Percentiles rank a stretch among this genome's conserved stretches.
Conservation (phyloP, 2,797 vertebrate species). For the Triplophysa bombifrons region DNA sequence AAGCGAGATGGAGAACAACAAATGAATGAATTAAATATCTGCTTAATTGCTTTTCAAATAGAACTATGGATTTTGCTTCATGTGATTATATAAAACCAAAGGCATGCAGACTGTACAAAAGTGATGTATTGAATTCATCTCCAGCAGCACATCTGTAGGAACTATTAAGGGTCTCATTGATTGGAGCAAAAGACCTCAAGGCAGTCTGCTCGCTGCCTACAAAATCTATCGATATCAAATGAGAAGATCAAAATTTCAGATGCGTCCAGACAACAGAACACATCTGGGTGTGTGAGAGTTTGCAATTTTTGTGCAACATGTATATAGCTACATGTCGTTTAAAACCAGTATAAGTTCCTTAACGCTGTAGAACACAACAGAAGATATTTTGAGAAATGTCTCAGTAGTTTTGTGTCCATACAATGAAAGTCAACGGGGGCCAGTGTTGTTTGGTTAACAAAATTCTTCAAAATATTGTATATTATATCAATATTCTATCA, state of each 20-base stretch:
- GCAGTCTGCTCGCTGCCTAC: constrained; percentile 5
- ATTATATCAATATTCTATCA: too few relatives aligned
- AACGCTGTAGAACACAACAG: too few relatives aligned
- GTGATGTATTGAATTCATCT: constrained; percentile 28
- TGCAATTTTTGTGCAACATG: background rate
- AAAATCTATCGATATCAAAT: constrained; percentile 3
- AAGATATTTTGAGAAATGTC: too few relatives aligned
- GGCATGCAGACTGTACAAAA: constrained; percentile 37
- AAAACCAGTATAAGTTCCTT: too few relatives aligned
- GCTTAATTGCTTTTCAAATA: constrained; percentile 20
- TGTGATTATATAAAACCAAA: constrained; percentile 50
- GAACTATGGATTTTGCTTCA: constrained; percentile 49
- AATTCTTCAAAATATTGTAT: too few relatives aligned
- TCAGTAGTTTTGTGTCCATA: too few relatives aligned
- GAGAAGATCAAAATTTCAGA: background rate
- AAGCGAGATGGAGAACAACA: too few relatives aligned
- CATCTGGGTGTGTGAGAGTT: background rate
- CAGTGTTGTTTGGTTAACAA: too few relatives aligned
- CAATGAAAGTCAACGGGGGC: too few relatives aligned
- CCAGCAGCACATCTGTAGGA: constrained; percentile 48
- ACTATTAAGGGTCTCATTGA: constrained; percentile 47
- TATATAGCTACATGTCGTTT: too few relatives aligned
- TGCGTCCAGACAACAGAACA: background rate
- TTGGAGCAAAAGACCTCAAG: constrained; percentile 37
- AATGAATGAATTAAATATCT: too few relatives aligned